Base-by-base conservation (phyloP, 2,888 invertebrate species). In the Exocentrus adspersus region DNA sequence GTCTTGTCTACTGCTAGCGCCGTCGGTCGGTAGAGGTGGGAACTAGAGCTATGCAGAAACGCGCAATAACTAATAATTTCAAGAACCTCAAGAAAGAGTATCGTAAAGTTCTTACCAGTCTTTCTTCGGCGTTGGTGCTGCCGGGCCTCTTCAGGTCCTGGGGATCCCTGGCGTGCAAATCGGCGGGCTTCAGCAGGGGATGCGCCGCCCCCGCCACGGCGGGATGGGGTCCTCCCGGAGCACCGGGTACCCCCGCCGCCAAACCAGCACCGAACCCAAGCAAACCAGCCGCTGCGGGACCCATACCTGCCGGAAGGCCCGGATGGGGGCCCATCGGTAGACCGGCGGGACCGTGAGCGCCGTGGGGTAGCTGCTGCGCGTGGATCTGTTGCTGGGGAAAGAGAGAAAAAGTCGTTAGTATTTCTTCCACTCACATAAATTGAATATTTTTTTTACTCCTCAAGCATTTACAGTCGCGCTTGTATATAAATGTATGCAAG, bases 71-170 rank as follows among this genome's bases (percentile, higher is more conserved):
- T n/a, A n/a, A n/a, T n/a, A n/a, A n/a, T n/a, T n/a, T n/a, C n/a
- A n/a, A n/a, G n/a, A n/a, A n/a, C n/a, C n/a, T n/a, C n/a, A n/a
- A n/a, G n/a, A n/a, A n/a, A n/a, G n/a, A n/a, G n/a, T n/a, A n/a
- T n/a, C n/a, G n/a, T n/a, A n/a, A n/a, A n/a, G n/a, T 16, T 65
- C 73, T 77, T 69, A 83, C 83, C 82, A 83, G 81, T 81, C 83
- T 80, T 80, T 83, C 83, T 65, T 83, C 83, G 12, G 80, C 78
- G 65, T 80, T 80, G 10, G 79, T 78, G 52, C 81, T 81, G 61
- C 79, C 79, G 19, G 82, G 80, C 64, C 81, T 74, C 62, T 82
- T 81, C 46, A 79, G 72, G 45, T 80, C 81, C 74, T 57, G 77
- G 62, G 53, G 79, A 78, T 60, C 80, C 68, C 67, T 59, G 43